Base-by-base conservation (phyloP, 2,888 invertebrate species). In the Allacma fusca region DNA sequence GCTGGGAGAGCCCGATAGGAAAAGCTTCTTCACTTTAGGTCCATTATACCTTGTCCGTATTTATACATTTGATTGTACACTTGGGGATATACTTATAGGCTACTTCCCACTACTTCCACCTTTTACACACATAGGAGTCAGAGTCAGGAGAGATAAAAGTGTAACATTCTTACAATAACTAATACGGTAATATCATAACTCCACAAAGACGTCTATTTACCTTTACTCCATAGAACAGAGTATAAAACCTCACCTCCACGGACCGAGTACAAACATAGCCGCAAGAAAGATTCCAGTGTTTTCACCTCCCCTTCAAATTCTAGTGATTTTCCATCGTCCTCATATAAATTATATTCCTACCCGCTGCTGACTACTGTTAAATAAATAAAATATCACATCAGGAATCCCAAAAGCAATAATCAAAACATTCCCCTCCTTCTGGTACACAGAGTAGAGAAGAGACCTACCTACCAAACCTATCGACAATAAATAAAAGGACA, bases 271-370 rank as follows among this genome's bases (percentile, higher is more conserved):
- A 50, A 16, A 50, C 19, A 50, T 50, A 50, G 50, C 50, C 50
- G 50, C 50, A 50, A 50, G 50, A 50, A 50, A 50, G 50, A 50
- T 50, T 50, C 50, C 50, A 50, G 50, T 50, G 50, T 50, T 50
- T 50, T 50, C n/a, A 50, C 50, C n/a, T n/a, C 50, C 50, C 50
- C 50, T 50, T 50, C 50, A 50, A 50, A 50, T n/a, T 50, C 50
- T 50, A 50, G 50, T 50, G 50, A 50, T 50, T 50, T 50, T 50
- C 50, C 50, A 50, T 50, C 50, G 50, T 5, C 19, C 2, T 50
- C 50, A 9, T 50, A 50, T 50, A 50, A 50, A 50, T 12, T 50
- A 50, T 19, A 50, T 13, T 40, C 50, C 19, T n/a, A 4, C 5
- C 50, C 16, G 19, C 50, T 50, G 16, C 4, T 16, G 40, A 50